Evolutionary conservation across 2,113 vertebrate species (phyloP).

Genomic region (Ariopsis seemanni): DNA sequence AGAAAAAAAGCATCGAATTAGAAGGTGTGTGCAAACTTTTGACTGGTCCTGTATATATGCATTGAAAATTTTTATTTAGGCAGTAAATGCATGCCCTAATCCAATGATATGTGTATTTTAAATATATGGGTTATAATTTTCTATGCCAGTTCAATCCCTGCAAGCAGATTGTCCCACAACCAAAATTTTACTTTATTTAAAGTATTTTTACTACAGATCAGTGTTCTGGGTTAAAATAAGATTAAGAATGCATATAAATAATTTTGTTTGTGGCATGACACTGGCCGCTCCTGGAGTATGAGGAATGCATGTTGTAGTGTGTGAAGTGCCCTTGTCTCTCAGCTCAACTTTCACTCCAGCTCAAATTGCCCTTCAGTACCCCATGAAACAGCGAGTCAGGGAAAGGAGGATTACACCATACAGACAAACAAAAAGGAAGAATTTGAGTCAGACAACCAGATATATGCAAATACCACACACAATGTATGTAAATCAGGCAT

Average conservation of each 20-base stretch:
- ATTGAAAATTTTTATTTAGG: background rate
- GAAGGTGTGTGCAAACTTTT: no score
- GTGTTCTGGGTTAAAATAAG: background rate
- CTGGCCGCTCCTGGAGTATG: conserved; percentile 26
- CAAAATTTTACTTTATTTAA: background rate
- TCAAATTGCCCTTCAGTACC: conserved; percentile 1
- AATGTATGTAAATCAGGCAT: background rate
- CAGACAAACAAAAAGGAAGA: background rate
- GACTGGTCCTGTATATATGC: background rate
- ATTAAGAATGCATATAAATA: background rate
- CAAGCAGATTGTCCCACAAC: background rate
- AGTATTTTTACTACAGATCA: background rate
- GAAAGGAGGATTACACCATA: background rate
- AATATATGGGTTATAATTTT: background rate
- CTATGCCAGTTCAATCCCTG: background rate
- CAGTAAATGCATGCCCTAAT: background rate
- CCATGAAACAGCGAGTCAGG: background rate
- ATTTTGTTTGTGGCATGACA: conserved; percentile 21
- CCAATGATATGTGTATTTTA: background rate
- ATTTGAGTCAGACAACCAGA: background rate
- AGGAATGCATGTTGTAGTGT: conserved; percentile 33
- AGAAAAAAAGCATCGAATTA: no score
- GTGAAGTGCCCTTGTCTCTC: background rate
- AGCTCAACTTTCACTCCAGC: conserved; percentile 13
- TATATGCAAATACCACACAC: background rate